Evolutionary conservation across 2,113 vertebrate species (phyloP), one percentile per base, ranked within the genome.

Genomic region (Cryptotis parvus): DNA sequence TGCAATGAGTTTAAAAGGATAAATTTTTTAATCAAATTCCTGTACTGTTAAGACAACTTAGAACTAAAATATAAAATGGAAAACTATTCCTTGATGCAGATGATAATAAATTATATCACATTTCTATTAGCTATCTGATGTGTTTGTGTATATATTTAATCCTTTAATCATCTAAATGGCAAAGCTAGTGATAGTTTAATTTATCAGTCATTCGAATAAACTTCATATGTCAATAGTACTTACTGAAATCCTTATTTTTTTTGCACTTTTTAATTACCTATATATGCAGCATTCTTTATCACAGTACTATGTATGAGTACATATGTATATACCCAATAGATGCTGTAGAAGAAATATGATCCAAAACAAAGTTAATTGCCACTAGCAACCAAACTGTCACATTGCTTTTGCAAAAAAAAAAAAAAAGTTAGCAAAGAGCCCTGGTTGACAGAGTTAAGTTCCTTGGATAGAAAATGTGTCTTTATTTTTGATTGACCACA

Each of bases 371-470:
- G 63, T 91, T 68, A 91, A 89, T 82, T 73, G 33, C 45, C 75
- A 76, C 12, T 79, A 90, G 14, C 49, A 92, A 79, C 26, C 63
- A 66, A 79, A 95, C 79, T 66, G 16, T 81, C 41, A 35, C 45
- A 82, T 24, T 77, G 41, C 69, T 88, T 66, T 93, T 61, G 94
- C 69, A 43, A 91, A 96, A 95, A 43, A 90, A n/a, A 43, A 91
- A 96, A 95, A 96, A 95, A 80, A 92, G 75, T 93, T 93, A 14
- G 91, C 83, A 91, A 84, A 95, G 95, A 97, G 96, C 96, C 97
- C 97, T 93, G 97, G 97, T 93, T 97, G 98, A 98, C 98, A 98
- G 97, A 98, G 98, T 97, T 96, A 96, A 97, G 97, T 97, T 98
- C 97, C 93, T 97, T 66, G 61, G 95, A 94, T 90, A 95, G 61